Conservation (phyloP, 2,888 invertebrate species). For the Cepaea hortensis region DNA sequence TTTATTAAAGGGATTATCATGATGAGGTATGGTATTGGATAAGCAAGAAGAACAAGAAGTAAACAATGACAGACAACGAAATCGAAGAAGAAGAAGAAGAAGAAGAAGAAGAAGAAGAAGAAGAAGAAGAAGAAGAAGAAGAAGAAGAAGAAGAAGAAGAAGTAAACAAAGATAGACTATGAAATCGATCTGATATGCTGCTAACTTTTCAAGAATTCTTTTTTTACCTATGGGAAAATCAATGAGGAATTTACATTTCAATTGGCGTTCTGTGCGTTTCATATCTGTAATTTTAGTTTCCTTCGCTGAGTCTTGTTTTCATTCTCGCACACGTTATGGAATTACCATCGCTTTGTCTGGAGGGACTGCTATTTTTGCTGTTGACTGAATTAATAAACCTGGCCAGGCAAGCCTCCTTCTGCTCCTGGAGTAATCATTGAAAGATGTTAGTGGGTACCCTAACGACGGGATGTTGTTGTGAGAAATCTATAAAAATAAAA, state of each 20-base stretch:
- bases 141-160: not conserved
- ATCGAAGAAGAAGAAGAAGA: not conserved
- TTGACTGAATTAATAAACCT: not conserved
- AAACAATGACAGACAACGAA: not conserved
- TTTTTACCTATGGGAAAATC: too few species aligned
- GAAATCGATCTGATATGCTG: too few species aligned
- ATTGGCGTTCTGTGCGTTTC: not conserved
- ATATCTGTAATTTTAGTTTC: conserved; percentile 4
- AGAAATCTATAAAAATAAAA: not conserved
- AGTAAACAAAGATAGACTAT: not conserved
- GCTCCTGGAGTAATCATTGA: not conserved
- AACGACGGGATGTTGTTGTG: not conserved
- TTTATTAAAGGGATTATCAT: too few species aligned
- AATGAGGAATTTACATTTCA: not conserved
- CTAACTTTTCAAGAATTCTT: too few species aligned
- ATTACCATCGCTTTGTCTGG: not conserved
- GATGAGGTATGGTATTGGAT: too few species aligned
- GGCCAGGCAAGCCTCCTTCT: not conserved
- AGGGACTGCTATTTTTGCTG: not conserved
- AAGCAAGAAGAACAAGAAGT: conserved; percentile 21
- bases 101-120: conserved; percentile 1
- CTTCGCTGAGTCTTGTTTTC: not conserved
- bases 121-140: not conserved
- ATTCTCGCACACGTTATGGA: not conserved
- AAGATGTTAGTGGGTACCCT: not conserved